Evolutionary conservation across 2,113 vertebrate species (phyloP).

Genomic region (Pachyramphus minor): DNA sequence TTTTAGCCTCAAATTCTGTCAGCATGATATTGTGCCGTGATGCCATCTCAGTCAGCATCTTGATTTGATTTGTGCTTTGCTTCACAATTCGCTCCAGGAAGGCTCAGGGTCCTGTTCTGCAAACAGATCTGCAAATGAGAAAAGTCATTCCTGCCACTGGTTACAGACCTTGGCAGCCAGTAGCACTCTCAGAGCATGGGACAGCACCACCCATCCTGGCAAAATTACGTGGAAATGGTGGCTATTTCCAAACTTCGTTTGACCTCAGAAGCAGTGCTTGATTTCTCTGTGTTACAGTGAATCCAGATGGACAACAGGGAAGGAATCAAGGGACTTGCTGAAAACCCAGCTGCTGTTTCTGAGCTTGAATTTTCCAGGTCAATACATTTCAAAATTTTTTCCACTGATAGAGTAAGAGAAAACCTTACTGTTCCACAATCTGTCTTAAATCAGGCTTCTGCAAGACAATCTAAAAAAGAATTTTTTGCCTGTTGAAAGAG

Average conservation of each 20-base stretch:
- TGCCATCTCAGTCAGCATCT: not conserved
- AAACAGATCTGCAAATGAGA: not conserved
- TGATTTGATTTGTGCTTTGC: not conserved
- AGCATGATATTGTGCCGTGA: not conserved
- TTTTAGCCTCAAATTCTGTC: conserved; percentile 24
- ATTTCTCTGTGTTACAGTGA: not conserved
- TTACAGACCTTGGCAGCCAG: not conserved
- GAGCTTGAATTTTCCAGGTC: conserved; percentile 33
- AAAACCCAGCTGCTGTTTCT: conserved; percentile 9
- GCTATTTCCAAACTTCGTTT: not conserved
- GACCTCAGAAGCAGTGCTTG: not conserved
- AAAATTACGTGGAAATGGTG: not conserved
- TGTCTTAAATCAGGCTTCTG: not conserved
- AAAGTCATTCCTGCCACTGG: not conserved
- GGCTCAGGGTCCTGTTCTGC: not conserved
- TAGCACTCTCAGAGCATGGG: fast-evolving
- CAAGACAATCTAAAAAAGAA: not conserved
- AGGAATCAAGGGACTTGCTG: conserved; percentile 19
- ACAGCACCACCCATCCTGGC: not conserved
- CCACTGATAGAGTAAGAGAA: not conserved
- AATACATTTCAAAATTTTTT: not conserved
- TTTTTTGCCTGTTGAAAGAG: not conserved
- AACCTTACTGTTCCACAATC: not conserved
- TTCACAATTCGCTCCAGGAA: not conserved
- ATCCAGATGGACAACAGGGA: not conserved